Evolutionary conservation across 1,140 invertebrate genomes (phyloP), one percentile per base, ranked within the genome.

Genomic region (Araneus ventricosus): DNA sequence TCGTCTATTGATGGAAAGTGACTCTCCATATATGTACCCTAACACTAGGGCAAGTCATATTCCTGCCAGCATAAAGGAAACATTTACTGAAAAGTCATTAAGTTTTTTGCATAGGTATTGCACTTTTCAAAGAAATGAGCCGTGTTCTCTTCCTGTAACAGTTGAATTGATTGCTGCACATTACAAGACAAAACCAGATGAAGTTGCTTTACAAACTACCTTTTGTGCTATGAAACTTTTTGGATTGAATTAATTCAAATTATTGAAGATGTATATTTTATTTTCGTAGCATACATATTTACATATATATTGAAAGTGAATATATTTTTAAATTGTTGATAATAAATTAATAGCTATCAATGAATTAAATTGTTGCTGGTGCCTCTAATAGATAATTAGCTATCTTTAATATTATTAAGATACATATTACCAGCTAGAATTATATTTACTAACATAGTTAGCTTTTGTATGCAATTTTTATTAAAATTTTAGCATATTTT

Each of bases 101-200:
- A 96, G 95, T 88, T 97, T 96, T 95, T 95, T 97, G 10, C 96
- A 96, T 94, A 96, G 97, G 94, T 99, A 98, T 96, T 99, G 98
- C 95, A 98, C 98, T 90, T 99, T 99, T 96, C 98, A 99, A 96
- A 96, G 98, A 94, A 99, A 99, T 95, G 98, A 99, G 96, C 98
- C 98, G 0, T 99, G 98, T 96, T 98, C 98, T 27, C 96, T 99
- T 90, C 98, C 98, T 24, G 98, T 98, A 52, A 98, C 98, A 86
- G 97, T 99, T 27, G 98, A 99, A 96, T 97, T 99, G 96, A 97
- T 99, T 93, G 98, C 98, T 34, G 98, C 98, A 41, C 98, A 98
- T 95, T 97, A 99, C 96, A 96, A 97, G 88, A 97, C 97, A 95
- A 97, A 97, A 52, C 97, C 98, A 0, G 98, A 98, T 95, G 98